A percentile compares a stretch with the other conserved stretches of the same genome.
Conservation (phyloP, 2,113 vertebrate genomes). For the Eolophus roseicapilla region DNA sequence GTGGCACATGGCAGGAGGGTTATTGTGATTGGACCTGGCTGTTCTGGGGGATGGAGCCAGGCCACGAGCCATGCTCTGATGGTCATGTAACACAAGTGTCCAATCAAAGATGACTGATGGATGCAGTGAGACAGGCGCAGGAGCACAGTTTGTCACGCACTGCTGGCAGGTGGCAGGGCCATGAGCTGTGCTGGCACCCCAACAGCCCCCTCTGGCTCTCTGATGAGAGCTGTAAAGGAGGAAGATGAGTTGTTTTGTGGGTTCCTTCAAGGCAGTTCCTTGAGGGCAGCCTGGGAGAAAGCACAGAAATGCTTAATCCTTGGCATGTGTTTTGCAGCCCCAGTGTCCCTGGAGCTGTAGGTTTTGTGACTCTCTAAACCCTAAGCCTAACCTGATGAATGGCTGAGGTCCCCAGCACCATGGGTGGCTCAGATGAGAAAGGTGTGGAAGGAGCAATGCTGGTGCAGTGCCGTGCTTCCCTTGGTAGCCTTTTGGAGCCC, state of each 20-base stretch:
- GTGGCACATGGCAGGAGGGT: not conserved
- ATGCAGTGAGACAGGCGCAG: not conserved
- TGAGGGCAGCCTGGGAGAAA: not conserved
- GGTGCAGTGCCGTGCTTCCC: not conserved
- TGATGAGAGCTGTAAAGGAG: not conserved
- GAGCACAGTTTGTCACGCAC: fast-evolving
- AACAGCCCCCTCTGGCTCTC: too few species aligned
- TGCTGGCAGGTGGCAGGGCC: not conserved
- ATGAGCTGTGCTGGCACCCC: not conserved
- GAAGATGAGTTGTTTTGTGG: not conserved
- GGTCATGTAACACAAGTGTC: not conserved
- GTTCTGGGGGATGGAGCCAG: not conserved
- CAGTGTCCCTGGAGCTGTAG: not conserved
- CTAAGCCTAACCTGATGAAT: not conserved
- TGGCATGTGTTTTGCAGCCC: not conserved
- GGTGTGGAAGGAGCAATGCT: not conserved
- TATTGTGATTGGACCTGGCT: not conserved
- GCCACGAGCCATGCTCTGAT: not conserved
- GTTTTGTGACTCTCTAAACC: not conserved
- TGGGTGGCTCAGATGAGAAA: not conserved
- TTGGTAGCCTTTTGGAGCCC: not conserved
- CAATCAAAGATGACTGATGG: not conserved
- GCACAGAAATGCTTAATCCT: not conserved
- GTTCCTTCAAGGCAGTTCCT: not conserved
- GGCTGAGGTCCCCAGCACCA: not conserved